These are phyloP conservation scores for Patella pellucida DNA, from an alignment of 2,888 invertebrate species.

Conservation along the genomic window DNA sequence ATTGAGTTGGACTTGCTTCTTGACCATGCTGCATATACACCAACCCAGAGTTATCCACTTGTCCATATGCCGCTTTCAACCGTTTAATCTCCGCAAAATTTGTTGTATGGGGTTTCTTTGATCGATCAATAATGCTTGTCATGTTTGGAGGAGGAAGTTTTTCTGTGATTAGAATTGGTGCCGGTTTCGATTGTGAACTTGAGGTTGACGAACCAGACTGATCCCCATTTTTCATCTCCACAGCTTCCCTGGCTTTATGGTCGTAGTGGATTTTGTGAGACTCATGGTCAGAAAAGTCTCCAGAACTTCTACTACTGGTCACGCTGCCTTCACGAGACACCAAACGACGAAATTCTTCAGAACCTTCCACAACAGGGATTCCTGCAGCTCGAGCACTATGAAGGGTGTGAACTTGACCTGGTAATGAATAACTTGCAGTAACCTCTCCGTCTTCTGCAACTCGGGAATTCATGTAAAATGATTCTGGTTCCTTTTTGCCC, in stretches of 20 bases:
- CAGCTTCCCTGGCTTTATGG: conserved; percentile 56
- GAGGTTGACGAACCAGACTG: background rate
- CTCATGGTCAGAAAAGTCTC: conserved; percentile 67
- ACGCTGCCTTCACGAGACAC: conserved; percentile 58
- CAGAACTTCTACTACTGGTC: conserved; percentile 61
- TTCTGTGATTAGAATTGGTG: conserved; percentile 23
- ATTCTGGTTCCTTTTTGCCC: conserved; percentile 21
- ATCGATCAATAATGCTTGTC: conserved; percentile 3
- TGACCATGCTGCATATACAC: conserved; percentile 75
- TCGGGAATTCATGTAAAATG: conserved; percentile 34
- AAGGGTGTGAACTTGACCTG: conserved; percentile 49
- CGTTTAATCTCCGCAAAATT: conserved; percentile 83
- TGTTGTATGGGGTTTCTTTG: conserved; percentile 68
- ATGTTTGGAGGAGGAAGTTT: conserved; percentile 21
- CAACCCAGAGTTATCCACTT: conserved; percentile 56
- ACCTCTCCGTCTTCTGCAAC: conserved; percentile 25
- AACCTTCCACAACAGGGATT: conserved; percentile 58
- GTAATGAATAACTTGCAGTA: conserved; percentile 56
- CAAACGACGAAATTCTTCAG: conserved; percentile 25
- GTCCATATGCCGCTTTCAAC: conserved; percentile 70
- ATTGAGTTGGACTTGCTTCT: conserved; percentile 42
- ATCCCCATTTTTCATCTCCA: conserved; percentile 21
- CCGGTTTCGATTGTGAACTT: background rate
- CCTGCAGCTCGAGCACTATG: conserved; percentile 63
- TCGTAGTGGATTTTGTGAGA: conserved; percentile 66